Percentiles rank a stretch among this genome's conserved stretches.
phyloP scores from a whole-genome alignment of 1,140 invertebrate species.

The Meloidogyne floridensis region DNA sequence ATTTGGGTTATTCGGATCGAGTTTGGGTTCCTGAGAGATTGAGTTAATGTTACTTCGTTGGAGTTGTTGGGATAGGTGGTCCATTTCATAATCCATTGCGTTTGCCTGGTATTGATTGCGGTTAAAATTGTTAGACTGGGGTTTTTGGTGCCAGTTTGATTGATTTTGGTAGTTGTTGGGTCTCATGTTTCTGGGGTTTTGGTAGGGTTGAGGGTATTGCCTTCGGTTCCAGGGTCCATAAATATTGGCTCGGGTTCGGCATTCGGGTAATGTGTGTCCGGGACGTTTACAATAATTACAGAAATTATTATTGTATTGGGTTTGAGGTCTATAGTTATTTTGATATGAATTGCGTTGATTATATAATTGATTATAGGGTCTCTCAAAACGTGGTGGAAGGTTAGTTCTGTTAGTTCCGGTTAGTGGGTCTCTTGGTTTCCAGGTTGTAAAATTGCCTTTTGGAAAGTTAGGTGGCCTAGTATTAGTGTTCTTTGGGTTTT shows the following conservation, averaged over 20 bases:
- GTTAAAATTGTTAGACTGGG: background rate
- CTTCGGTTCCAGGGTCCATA: background rate
- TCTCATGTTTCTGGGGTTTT: background rate
- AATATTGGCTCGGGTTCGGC: background rate
- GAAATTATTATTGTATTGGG: background rate
- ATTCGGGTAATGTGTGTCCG: background rate
- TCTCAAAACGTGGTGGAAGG: background rate
- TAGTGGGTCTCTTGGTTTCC: background rate
- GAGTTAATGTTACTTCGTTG: background rate
- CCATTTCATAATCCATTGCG: background rate
- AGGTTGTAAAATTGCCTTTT: background rate
- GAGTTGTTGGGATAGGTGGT: background rate
- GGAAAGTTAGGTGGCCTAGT: background rate
- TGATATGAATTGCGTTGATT: background rate
- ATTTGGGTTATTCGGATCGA: background rate
- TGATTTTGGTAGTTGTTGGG: background rate
- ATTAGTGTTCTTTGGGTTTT: background rate
- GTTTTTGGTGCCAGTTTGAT: background rate
- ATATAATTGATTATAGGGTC: background rate
- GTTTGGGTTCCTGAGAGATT: background rate
- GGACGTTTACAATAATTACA: slow-evolving; percentile 9
- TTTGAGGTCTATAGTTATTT: background rate
- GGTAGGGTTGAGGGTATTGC: background rate
- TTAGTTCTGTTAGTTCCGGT: background rate
- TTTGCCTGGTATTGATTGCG: background rate